Conservation (phyloP, 1,140 invertebrate genomes). For the Triops longicaudatus region DNA sequence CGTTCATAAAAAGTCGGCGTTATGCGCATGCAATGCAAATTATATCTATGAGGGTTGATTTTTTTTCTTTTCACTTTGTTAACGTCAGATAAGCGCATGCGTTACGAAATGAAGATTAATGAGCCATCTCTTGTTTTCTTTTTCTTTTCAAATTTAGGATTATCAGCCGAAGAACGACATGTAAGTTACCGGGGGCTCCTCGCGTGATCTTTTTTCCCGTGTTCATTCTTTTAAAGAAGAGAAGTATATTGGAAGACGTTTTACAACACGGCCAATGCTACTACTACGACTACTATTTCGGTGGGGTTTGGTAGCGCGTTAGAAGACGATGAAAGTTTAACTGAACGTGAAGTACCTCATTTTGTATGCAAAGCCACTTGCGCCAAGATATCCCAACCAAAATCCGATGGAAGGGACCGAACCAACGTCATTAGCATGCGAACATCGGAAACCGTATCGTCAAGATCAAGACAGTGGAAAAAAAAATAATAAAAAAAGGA, state of each 20-base stretch:
- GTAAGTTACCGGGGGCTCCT: neutral
- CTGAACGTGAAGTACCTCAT: neutral
- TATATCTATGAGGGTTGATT: too few species aligned
- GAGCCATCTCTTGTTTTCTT: neutral
- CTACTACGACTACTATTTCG: too few species aligned
- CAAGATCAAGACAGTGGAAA: neutral
- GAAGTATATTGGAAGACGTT: neutral
- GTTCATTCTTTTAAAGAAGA: too few species aligned
- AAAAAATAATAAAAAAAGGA: neutral
- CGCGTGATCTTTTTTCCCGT: too few species aligned
- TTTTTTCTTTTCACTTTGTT: too few species aligned
- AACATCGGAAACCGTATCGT: neutral
- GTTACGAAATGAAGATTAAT: neutral
- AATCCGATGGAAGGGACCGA: neutral
- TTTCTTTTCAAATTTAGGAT: neutral
- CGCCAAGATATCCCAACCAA: neutral
- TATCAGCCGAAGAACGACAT: constrained; percentile 1
- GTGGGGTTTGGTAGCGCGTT: neutral
- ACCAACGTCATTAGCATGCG: neutral
- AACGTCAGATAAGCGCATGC: neutral
- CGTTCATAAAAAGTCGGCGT: too few species aligned
- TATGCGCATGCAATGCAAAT: too few species aligned
- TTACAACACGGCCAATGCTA: neutral
- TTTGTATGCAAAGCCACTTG: constrained; percentile 6
- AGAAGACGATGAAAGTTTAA: neutral